Base-by-base conservation (phyloP, 1,140 invertebrate species). In the Papilio polyxenes region DNA sequence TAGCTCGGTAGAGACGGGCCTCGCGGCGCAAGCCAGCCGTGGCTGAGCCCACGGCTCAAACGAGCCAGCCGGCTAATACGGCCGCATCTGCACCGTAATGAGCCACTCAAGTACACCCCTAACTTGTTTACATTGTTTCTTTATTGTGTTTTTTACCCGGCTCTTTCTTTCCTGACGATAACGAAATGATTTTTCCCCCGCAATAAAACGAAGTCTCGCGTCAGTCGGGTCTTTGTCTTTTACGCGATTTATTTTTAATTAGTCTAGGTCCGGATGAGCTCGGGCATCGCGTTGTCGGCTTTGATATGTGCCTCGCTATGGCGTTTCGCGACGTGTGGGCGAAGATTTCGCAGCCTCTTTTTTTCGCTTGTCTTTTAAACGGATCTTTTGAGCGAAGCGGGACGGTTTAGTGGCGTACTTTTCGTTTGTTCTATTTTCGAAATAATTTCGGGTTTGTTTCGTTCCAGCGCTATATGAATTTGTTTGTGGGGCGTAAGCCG, bases 71-170 rank as follows among this genome's bases (percentile, higher is more conserved):
- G 88, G 89, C 91, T 92, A 93, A 92, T 92, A 88, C 89, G 87
- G 87, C 85, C 91, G 90, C 90, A 92, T 93, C 92, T 91, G 90
- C 90, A 85, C 75, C 87, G 88, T 94, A 94, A 94, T 94, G 91
- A 94, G 93, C 92, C 89, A 92, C 93, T 94, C 92, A 94, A 94
- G 93, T 93, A 93, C 93, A 85, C 89, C 89, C 78, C 88, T 93
- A 94, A 94, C 92, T 92, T 94, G 92, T 93, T 93, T 94, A 94
- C 93, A 93, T 93, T 92, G 93, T 93, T 88, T 92, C 93, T 94
- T 94, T 94, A 94, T 94, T 94, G 92, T 94, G 91, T 93, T 92
- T 93, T 92, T 93, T 93, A 88, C 89, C 91, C 91, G 89, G 86
- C 87, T 91, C 88, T 89, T 91, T 90, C 89, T 91, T 91, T 89